A percentile compares a stretch with the other conserved stretches of the same genome.
phyloP scores from a whole-genome alignment of 2,113 vertebrate genomes.

The Clupea harengus region DNA sequence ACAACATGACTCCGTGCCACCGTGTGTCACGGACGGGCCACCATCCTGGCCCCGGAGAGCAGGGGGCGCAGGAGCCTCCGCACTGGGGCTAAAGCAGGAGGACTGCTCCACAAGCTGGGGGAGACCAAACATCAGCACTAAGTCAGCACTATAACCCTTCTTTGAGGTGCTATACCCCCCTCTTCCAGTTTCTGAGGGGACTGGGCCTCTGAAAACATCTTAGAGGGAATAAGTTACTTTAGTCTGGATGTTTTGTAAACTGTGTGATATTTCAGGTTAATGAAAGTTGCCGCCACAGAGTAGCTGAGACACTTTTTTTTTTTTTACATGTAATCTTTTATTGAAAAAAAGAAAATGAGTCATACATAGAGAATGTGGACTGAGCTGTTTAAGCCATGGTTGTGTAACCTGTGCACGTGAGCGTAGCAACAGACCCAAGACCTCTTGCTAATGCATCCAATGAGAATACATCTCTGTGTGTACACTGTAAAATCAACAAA shows the following conservation, averaged over 20 bases:
- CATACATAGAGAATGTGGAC: constrained; percentile 21
- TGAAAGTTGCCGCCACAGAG: neutral
- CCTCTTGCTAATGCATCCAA: neutral
- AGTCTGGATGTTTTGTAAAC: neutral
- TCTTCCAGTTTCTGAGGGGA: neutral
- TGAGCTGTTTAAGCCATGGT: neutral
- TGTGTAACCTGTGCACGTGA: neutral
- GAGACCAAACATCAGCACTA: neutral
- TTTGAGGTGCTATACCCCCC: neutral
- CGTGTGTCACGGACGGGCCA: neutral
- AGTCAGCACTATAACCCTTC: neutral
- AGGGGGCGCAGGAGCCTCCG: neutral
- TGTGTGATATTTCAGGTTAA: neutral
- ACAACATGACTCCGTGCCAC: neutral
- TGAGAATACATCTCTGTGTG: neutral
- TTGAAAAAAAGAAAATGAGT: constrained; percentile 40
- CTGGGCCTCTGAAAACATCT: neutral
- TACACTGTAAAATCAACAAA: neutral
- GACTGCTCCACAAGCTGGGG: neutral
- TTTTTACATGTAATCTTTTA: constrained; percentile 41
- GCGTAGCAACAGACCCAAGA: neutral
- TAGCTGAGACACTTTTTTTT: neutral
- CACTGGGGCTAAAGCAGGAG: neutral
- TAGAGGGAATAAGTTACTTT: neutral
- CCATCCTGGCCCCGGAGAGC: neutral